Base-by-base conservation (phyloP, 2,113 vertebrate species). In the Arizona elegans region DNA sequence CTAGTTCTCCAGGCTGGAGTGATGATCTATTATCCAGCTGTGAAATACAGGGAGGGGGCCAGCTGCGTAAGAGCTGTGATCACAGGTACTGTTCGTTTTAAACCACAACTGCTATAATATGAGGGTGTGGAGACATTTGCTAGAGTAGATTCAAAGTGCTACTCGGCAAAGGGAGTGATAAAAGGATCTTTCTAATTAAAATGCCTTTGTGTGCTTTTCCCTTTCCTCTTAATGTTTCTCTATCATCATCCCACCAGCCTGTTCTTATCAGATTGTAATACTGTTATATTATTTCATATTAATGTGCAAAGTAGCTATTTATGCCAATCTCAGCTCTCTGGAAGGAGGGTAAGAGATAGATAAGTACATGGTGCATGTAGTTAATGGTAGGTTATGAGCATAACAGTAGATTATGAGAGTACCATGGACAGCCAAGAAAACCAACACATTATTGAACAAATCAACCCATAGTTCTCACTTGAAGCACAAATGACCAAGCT, bases 1-100 rank as follows among this genome's bases (percentile, higher is more conserved):
- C 97, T 96, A 96, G 93, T 97, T 97, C 95, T 96, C 54, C 93
- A 1, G 8, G 92, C 6, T 1, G 88, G 81, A 94, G 88, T 43
- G 50, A 70, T 21, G 43, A 93, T 96, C 90, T 93, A 81, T 93
- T 86, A 92, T 92, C 93, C 96, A 91, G 94, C 94, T 87, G 94
- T 92, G 92, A 95, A 86, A 5, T 0, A 1, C 70, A 70, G 59
- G 21, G 87, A 85, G 17, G 81, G 58, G 92, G 50, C 50, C 92
- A 33, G 92, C 94, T 1, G 2, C 86, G 26, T 5, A 86, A 24
- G 85, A 92, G 88, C 52, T 0, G 91, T 15, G 0, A 88, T 85
- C 15, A 3, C 91, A 7, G 1, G 54, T 1, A 92, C 94, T 92
- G 54, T 81, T 92, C 2, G 5, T 33, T 90, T 86, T 90, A 0